A percentile compares a stretch with the other conserved stretches of the same genome.
Evolutionary conservation across 1,140 invertebrate genomes (phyloP).

Genomic region (Aphidius gifuensis): DNA sequence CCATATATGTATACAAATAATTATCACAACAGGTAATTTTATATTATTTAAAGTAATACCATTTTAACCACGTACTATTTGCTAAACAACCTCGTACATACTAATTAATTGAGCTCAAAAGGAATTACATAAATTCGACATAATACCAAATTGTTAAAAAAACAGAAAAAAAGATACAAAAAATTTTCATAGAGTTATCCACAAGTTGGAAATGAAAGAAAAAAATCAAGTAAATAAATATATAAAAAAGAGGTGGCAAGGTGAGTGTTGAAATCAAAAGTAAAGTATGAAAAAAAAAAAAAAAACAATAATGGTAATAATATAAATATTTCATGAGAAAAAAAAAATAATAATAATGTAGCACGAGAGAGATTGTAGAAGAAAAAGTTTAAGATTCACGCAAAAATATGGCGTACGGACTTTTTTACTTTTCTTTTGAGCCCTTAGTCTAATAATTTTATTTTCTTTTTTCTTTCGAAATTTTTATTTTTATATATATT

Average conservation of each 20-base stretch:
- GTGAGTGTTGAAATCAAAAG: constrained; percentile 12
- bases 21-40: constrained; percentile 9
- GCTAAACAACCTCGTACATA: constrained; percentile 12
- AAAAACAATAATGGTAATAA: constrained; percentile 2
- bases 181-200: too few species aligned
- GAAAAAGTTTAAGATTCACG: constrained; percentile 16
- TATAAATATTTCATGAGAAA: constrained; percentile 8
- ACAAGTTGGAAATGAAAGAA: neutral
- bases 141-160: neutral
- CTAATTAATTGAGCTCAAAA: constrained; percentile 5
- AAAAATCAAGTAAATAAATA: neutral
- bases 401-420: constrained; percentile 19
- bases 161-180: constrained; percentile 2
- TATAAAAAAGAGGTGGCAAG: neutral
- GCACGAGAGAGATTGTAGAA: neutral
- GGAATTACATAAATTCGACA: constrained; percentile 2
- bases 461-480: neutral
- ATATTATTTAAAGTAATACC: constrained; percentile 18
- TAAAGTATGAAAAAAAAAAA: constrained; percentile 14
- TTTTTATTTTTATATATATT: neutral
- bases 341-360: constrained; percentile 11
- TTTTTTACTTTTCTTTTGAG: constrained; percentile 18
- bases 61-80: constrained; percentile 13
- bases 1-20: too few species aligned
- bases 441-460: neutral